Evolutionary conservation across 2,888 invertebrate species (phyloP).

Genomic region (Patella depressa): DNA sequence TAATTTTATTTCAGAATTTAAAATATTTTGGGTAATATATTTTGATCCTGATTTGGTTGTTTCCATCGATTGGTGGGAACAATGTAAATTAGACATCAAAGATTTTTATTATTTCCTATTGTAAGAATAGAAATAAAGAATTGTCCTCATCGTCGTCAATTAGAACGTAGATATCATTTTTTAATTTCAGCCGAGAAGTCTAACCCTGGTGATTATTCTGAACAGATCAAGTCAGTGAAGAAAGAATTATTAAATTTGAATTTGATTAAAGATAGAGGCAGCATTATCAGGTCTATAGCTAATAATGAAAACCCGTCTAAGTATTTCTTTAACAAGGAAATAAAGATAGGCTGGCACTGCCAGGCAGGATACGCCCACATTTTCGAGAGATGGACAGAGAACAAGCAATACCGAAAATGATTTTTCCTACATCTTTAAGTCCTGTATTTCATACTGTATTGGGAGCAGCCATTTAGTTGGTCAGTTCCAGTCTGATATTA

Average conservation of each 20-base stretch:
- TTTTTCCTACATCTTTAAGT: no score
- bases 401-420: no score
- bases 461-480: no score
- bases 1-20: not conserved
- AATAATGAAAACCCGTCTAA: not conserved
- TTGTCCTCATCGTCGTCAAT: not conserved
- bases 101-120: not conserved
- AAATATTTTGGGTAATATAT: not conserved
- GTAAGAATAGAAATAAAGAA: not conserved
- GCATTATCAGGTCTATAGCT: not conserved
- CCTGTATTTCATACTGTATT: no score
- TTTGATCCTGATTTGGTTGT: not conserved
- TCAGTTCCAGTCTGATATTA: no score
- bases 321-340: not conserved
- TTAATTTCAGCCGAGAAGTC: not conserved
- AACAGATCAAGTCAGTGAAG: not conserved
- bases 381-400: no score
- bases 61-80: not conserved
- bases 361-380: no score
- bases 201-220: not conserved
- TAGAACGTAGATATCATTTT: not conserved
- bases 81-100: not conserved
- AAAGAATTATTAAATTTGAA: constrained; percentile 8
- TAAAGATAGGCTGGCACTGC: no score
- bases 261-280: not conserved